These are phyloP conservation scores for Drosophila mimica DNA, from an alignment of 2,888 invertebrate genomes.

Conservation along the genomic window DNA sequence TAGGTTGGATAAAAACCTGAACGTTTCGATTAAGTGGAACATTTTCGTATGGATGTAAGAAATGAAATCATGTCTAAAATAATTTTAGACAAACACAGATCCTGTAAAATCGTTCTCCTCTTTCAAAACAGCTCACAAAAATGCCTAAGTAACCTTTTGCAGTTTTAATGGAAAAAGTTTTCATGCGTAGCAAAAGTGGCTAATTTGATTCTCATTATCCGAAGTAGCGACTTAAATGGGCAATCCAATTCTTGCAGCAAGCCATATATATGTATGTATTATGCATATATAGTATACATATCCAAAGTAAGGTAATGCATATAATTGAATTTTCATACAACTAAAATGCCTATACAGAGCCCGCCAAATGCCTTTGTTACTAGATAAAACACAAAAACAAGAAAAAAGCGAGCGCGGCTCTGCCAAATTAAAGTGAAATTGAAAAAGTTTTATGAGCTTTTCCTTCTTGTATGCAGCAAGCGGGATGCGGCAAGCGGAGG, in stretches of 20 bases:
- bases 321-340: slow-evolving; percentile 79
- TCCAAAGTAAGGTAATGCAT: slow-evolving; percentile 67
- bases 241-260: slow-evolving; percentile 44
- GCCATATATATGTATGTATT: slow-evolving; percentile 17
- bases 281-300: slow-evolving; percentile 32
- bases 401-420: slow-evolving; percentile 30
- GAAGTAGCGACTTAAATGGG: slow-evolving; percentile 38
- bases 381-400: slow-evolving; percentile 59
- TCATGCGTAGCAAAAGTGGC: slow-evolving; percentile 59
- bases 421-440: slow-evolving; percentile 81
- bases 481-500: slow-evolving; percentile 25
- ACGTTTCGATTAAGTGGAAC: neutral
- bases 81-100: neutral
- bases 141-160: slow-evolving; percentile 35
- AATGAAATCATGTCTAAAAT: neutral
- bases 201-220: slow-evolving; percentile 79
- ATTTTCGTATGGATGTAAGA: neutral
- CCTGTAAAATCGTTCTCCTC: neutral
- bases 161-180: slow-evolving; percentile 78
- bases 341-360: slow-evolving; percentile 70
- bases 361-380: slow-evolving; percentile 69
- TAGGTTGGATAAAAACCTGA: neutral
- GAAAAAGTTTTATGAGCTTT: slow-evolving; percentile 84
- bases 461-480: slow-evolving; percentile 56
- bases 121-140: slow-evolving; percentile 11